Percentiles rank a stretch among this genome's conserved stretches.
Evolutionary conservation across 2,797 vertebrate genomes (phyloP).

Genomic region (Cirrhinus mrigala): DNA sequence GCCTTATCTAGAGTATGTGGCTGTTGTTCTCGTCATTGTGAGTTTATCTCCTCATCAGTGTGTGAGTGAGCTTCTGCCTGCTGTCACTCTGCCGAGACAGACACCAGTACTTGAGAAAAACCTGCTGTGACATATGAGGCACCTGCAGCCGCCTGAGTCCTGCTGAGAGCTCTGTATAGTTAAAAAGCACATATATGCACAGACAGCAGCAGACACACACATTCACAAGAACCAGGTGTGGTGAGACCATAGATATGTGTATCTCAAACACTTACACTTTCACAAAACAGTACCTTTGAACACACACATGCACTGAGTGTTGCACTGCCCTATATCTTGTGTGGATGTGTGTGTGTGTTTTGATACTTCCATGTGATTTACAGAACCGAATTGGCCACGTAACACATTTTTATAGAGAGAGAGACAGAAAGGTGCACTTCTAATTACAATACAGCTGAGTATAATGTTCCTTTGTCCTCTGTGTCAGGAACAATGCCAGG

Average conservation of each 20-base stretch:
- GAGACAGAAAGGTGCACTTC: not conserved
- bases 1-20: conserved; percentile 36
- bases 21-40: conserved; percentile 26
- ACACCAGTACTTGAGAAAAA: conserved; percentile 46
- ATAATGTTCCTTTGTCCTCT: conserved; percentile 48
- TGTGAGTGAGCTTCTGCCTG: conserved; percentile 48
- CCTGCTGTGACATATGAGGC: conserved; percentile 9
- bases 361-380: conserved; percentile 5
- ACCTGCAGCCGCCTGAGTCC: conserved; percentile 19
- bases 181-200: conserved; percentile 16
- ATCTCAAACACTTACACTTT: conserved; percentile 4
- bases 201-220: conserved; percentile 14
- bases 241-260: conserved; percentile 12
- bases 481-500: conserved; percentile 29
- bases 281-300: conserved; percentile 2
- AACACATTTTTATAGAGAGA: not conserved
- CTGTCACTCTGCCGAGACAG: conserved; percentile 15
- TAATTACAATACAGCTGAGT: conserved; percentile 3
- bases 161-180: conserved; percentile 9
- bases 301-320: conserved; percentile 5
- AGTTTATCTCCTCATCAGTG: conserved; percentile 59
- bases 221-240: conserved; percentile 19
- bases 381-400: not conserved
- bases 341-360: not conserved
- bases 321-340: not conserved